Conservation (phyloP, 2,888 invertebrate species). For the Trichogramma evanescens region DNA sequence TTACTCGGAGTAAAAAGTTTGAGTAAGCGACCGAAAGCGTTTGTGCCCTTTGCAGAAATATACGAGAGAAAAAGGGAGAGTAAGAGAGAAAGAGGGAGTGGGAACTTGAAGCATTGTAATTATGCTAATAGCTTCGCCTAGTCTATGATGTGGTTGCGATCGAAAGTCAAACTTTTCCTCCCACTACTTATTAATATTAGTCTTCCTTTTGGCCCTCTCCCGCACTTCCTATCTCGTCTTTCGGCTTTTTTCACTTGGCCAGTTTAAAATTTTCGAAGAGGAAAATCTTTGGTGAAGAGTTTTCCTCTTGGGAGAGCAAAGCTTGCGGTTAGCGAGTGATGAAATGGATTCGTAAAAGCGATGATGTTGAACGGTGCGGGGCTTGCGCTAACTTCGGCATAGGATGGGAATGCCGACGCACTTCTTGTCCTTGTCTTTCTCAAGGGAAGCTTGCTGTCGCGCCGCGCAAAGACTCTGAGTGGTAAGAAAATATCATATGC, state of each 20-base stretch:
- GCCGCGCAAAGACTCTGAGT: no score
- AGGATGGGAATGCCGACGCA: no score
- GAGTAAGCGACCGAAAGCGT: no score
- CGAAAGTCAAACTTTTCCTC: slow-evolving; percentile 38
- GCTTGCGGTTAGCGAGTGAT: no score
- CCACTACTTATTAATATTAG: slow-evolving; percentile 47
- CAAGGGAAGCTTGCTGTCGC: no score
- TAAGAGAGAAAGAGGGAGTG: not conserved
- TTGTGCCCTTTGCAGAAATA: not conserved
- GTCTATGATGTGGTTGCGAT: slow-evolving; percentile 41
- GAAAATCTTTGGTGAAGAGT: not conserved
- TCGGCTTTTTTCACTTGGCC: not conserved
- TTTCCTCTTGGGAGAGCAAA: no score
- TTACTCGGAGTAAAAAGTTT: slow-evolving; percentile 16
- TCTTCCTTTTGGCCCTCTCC: slow-evolving; percentile 26
- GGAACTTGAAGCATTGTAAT: slow-evolving; percentile 42
- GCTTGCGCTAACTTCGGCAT: no score
- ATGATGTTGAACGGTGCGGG: no score
- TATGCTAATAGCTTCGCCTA: slow-evolving; percentile 46
- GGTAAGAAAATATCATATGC: no score
- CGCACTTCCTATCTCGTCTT: slow-evolving; percentile 2
- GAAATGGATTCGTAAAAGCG: no score
- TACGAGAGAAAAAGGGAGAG: slow-evolving; percentile 2
- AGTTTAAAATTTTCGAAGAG: not conserved
- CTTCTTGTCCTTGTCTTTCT: no score